Conservation (phyloP, 1,140 invertebrate genomes). For the Leptinotarsa lineolata region DNA sequence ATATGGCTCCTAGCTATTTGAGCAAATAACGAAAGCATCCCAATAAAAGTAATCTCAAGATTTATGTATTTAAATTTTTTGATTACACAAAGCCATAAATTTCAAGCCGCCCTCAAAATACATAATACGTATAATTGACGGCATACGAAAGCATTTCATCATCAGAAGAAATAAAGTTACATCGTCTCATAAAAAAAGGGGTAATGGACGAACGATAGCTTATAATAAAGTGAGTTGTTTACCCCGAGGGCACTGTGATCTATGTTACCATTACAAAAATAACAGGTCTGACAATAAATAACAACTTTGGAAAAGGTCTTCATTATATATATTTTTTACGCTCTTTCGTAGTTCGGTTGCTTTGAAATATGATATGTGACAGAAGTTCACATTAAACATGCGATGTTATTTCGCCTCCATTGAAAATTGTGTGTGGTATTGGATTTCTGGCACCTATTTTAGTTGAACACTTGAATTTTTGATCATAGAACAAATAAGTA, state of each 20-base stretch:
- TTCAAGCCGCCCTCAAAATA: conserved; percentile 5
- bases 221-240: conserved; percentile 29
- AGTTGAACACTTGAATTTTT: too few species aligned
- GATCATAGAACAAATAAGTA: too few species aligned
- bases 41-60: conserved; percentile 20
- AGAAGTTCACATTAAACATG: neutral
- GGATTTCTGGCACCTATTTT: neutral
- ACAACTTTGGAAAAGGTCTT: conserved; percentile 20
- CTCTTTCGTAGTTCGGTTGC: neutral
- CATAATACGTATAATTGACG: conserved; percentile 17
- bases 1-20: conserved; percentile 10
- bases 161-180: conserved; percentile 8
- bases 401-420: neutral
- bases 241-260: conserved; percentile 19
- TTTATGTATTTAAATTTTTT: conserved; percentile 16
- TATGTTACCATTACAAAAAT: conserved; percentile 29
- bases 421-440: neutral
- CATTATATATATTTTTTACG: conserved; percentile 22
- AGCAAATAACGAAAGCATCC: neutral
- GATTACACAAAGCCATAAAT: conserved; percentile 12
- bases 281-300: conserved; percentile 28
- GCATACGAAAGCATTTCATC: conserved; percentile 8
- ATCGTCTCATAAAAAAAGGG: conserved; percentile 11
- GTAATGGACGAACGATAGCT: conserved; percentile 20
- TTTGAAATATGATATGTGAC: conserved; percentile 25